These are phyloP conservation scores for Ips nitidus DNA, from an alignment of 1,140 invertebrate genomes.

Conservation along the genomic window DNA sequence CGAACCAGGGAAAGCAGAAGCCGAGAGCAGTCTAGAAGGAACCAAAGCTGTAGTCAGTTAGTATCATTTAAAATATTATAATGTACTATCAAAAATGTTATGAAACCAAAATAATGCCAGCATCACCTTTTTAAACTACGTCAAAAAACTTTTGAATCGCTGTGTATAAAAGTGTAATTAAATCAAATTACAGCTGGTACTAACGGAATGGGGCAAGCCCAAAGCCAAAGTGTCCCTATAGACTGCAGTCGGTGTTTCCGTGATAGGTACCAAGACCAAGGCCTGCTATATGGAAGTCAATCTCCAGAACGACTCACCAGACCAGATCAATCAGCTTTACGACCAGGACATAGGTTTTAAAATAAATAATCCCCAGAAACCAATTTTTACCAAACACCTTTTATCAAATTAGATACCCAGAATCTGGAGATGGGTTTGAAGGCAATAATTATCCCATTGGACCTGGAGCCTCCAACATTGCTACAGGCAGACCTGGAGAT, in stretches of 20 bases:
- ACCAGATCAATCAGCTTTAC: neutral
- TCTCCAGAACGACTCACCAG: slow-evolving; percentile 11
- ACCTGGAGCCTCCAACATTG: neutral
- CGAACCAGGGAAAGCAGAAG: slow-evolving; percentile 72
- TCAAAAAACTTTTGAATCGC: neutral
- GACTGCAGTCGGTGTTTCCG: slow-evolving; percentile 47
- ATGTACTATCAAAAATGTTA: neutral
- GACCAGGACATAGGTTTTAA: slow-evolving; percentile 7
- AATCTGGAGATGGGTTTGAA: neutral
- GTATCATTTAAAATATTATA: slow-evolving; percentile 49
- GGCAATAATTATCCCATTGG: slow-evolving; percentile 5
- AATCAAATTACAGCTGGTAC: slow-evolving; percentile 40
- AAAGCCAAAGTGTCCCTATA: slow-evolving; percentile 62
- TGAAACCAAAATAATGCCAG: neutral
- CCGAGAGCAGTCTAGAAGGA: slow-evolving; percentile 69
- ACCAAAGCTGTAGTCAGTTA: slow-evolving; percentile 76
- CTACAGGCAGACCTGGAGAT: neutral
- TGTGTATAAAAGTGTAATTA: too few relatives aligned
- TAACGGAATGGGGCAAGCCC: slow-evolving; percentile 78
- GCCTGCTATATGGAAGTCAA: slow-evolving; percentile 14
- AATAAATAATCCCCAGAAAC: neutral
- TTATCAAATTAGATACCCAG: neutral
- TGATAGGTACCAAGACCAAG: slow-evolving; percentile 30
- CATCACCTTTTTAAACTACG: neutral
- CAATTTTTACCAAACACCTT: neutral